phyloP scores from a whole-genome alignment of 1,140 invertebrate genomes.

The Rhynchophorus ferrugineus region DNA sequence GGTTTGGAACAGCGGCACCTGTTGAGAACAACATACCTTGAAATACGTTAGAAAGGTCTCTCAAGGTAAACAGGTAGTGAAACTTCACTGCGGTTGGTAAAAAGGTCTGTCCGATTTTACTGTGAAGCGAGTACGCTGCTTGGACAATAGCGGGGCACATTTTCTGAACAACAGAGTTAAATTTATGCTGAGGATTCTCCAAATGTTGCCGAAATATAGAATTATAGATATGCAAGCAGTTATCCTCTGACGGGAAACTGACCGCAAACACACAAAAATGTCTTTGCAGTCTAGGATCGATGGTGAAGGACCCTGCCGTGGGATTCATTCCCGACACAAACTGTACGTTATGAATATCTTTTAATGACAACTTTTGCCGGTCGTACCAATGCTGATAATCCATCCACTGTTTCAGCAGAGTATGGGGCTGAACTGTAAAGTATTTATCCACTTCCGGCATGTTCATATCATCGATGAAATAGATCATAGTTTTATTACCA shows the following conservation, averaged over 20 bases:
- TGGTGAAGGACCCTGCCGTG: constrained; percentile 89
- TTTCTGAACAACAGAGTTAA: constrained; percentile 52
- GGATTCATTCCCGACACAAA: constrained; percentile 96
- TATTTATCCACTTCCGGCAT: constrained; percentile 96
- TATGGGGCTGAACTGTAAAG: constrained; percentile 92
- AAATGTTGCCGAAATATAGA: constrained; percentile 76
- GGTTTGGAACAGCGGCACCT: constrained; percentile 63
- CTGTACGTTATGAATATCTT: constrained; percentile 91
- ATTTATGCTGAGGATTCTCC: constrained; percentile 57
- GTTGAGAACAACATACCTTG: constrained; percentile 85
- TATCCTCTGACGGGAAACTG: constrained; percentile 78
- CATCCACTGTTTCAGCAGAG: constrained; percentile 86
- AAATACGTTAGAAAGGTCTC: constrained; percentile 87
- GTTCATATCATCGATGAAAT: constrained; percentile 95
- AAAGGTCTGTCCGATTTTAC: constrained; percentile 67
- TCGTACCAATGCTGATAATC: constrained; percentile 95
- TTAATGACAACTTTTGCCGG: constrained; percentile 73
- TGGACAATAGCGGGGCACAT: constrained; percentile 55
- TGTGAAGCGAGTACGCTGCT: constrained; percentile 68
- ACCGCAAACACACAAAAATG: constrained; percentile 89
- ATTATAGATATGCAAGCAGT: constrained; percentile 75
- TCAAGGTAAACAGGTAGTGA: constrained; percentile 89
- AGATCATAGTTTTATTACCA: constrained; percentile 83
- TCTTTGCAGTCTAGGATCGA: constrained; percentile 82
- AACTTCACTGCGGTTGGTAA: constrained; percentile 90